Evolutionary conservation across 2,888 invertebrate species (phyloP).

Genomic region (Sinodicranocentrus sp.): DNA sequence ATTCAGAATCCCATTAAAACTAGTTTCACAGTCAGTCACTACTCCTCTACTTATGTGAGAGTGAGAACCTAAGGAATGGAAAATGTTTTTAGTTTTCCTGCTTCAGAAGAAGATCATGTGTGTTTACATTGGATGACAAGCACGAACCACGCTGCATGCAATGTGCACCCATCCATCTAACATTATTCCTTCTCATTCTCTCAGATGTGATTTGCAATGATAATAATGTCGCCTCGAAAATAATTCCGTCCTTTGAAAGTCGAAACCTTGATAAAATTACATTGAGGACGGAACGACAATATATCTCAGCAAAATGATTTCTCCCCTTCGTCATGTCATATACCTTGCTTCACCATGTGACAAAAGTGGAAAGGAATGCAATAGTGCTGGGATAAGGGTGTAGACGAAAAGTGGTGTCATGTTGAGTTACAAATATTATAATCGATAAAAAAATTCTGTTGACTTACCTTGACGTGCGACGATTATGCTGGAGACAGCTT

Average conservation of each 20-base stretch:
- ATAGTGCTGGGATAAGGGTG: too few species aligned
- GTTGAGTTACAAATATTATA: slow-evolving; percentile 27
- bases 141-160: background rate
- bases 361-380: too few species aligned
- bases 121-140: too few species aligned
- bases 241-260: slow-evolving; percentile 42
- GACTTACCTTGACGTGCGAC: slow-evolving; percentile 92
- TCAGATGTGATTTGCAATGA: slow-evolving; percentile 41
- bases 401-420: slow-evolving; percentile 21
- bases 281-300: background rate
- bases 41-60: too few species aligned
- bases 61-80: too few species aligned
- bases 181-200: background rate
- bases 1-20: too few species aligned
- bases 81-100: too few species aligned
- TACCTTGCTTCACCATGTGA: background rate
- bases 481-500: slow-evolving; percentile 95
- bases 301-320: background rate
- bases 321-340: background rate
- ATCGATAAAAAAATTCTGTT: slow-evolving; percentile 32
- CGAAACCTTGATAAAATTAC: slow-evolving; percentile 25
- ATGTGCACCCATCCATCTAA: background rate
- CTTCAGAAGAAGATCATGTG: too few species aligned
- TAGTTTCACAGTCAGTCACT: too few species aligned
- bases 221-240: slow-evolving; percentile 17